Conservation (phyloP, 92 coral and sea anemone species). For the Meandrina meandrites region DNA sequence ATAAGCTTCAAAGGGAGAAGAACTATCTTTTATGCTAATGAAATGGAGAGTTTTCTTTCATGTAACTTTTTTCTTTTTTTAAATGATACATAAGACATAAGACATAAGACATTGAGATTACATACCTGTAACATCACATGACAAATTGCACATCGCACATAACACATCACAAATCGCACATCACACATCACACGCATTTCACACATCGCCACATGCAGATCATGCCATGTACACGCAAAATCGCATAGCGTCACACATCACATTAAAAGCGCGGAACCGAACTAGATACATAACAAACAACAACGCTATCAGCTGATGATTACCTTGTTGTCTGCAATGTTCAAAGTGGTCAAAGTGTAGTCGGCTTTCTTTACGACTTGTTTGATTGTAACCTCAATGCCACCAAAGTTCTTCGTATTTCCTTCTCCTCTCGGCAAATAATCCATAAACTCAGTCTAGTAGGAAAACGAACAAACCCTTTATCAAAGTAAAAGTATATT, state of each 20-base stretch:
- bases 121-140: too few species aligned
- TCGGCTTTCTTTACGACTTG: conserved; percentile 69
- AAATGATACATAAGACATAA: too few species aligned
- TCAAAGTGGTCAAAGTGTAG: conserved; percentile 60
- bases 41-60: too few species aligned
- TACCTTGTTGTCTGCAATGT: conserved; percentile 57
- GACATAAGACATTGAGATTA: too few species aligned
- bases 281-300: background rate
- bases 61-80: too few species aligned
- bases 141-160: background rate
- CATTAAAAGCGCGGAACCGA: background rate
- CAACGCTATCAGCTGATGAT: background rate
- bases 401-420: conserved; percentile 56
- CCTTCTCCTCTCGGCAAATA: conserved; percentile 78
- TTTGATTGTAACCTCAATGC: conserved; percentile 66
- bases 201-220: background rate
- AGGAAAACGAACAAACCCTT: background rate
- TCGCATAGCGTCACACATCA: background rate
- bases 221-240: background rate
- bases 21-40: too few species aligned
- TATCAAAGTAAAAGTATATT: too few species aligned
- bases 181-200: background rate
- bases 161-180: too few species aligned
- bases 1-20: too few species aligned
- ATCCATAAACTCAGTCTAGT: conserved; percentile 59